Evolutionary conservation across 2,113 vertebrate species (phyloP).

Genomic region (Chaetodon auriga): DNA sequence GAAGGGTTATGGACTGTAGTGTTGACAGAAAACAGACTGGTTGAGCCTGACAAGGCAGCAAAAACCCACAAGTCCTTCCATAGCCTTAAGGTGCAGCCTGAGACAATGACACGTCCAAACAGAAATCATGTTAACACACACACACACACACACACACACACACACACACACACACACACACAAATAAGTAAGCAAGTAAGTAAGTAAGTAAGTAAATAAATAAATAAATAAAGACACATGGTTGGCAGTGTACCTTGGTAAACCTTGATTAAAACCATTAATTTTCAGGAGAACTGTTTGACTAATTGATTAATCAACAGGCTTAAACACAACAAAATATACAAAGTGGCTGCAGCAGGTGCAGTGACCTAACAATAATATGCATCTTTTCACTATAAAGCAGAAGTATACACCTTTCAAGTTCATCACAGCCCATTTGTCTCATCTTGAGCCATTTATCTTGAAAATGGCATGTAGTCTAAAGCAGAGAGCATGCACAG

Average conservation of each 20-base stretch:
- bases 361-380: not conserved
- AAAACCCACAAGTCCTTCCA: not conserved
- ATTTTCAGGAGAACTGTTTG: not conserved
- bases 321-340: not conserved
- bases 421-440: slow-evolving; percentile 5
- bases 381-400: not conserved
- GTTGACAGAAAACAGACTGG: slow-evolving; percentile 33
- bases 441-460: not conserved
- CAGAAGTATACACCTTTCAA: not conserved
- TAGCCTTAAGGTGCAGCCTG: not conserved
- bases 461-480: not conserved
- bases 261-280: no score
- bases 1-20: not conserved
- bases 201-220: no score
- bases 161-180: no score
- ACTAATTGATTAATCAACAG: not conserved
- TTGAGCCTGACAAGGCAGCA: not conserved
- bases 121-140: no score
- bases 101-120: not conserved
- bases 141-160: no score
- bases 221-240: no score
- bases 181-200: no score
- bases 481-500: not conserved
- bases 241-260: not conserved
- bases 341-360: not conserved